phyloP scores from a whole-genome alignment of 1,140 invertebrate species.

The Littorina saxatilis region DNA sequence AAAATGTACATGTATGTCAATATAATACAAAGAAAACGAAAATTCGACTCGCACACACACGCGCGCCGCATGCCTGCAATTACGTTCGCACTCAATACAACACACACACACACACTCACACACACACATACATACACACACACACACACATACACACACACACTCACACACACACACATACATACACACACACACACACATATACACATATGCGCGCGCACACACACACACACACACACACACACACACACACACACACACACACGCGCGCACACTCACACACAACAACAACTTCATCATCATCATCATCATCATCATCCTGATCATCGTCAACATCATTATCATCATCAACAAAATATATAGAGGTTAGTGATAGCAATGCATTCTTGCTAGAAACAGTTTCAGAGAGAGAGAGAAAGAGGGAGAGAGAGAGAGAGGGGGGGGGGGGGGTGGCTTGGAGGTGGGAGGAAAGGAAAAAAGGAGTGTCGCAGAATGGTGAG shows the following conservation, averaged over 20 bases:
- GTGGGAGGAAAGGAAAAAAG: too few relatives aligned
- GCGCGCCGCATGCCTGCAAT: background rate
- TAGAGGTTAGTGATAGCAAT: too few relatives aligned
- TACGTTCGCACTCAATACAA: background rate
- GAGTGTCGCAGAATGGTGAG: too few relatives aligned
- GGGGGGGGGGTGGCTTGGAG: too few relatives aligned
- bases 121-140: background rate
- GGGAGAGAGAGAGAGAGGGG: too few relatives aligned
- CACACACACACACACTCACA: background rate
- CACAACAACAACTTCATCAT: background rate
- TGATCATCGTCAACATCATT: too few relatives aligned
- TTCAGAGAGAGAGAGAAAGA: too few relatives aligned
- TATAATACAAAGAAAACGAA: too few relatives aligned
- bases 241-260: constrained; percentile 5
- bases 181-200: background rate
- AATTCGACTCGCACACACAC: background rate
- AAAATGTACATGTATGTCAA: too few relatives aligned
- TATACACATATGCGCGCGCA: background rate
- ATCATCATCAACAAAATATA: too few relatives aligned
- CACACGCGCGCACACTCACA: background rate
- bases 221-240: constrained; percentile 15
- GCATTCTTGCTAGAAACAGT: too few relatives aligned
- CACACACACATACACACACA: background rate
- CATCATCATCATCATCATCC: too few relatives aligned
- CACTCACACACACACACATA: background rate